These are phyloP conservation scores for Acleris sparsana DNA, from an alignment of 2,888 invertebrate genomes.

Conservation along the genomic window DNA sequence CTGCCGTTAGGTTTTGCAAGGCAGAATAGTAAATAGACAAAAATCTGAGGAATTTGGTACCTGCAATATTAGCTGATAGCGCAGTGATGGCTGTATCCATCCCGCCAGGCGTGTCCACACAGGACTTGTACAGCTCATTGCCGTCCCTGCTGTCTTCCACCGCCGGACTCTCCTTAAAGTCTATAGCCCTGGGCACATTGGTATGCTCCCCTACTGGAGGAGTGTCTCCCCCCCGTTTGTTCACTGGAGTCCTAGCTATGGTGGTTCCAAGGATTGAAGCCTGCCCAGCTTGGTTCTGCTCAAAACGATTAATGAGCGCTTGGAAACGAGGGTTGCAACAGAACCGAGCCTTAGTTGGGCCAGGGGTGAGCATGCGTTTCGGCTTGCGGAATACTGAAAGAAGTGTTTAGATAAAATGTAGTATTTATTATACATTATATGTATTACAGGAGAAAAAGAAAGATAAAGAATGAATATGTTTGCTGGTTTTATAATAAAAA, in stretches of 20 bases:
- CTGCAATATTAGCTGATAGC: constrained; percentile 56
- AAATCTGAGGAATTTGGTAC: background rate
- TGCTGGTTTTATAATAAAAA: too few species aligned
- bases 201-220: constrained; percentile 66
- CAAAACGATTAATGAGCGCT: constrained; percentile 75
- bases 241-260: constrained; percentile 63
- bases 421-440: background rate
- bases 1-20: too few species aligned
- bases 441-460: background rate
- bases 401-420: background rate
- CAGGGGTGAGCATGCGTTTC: constrained; percentile 76
- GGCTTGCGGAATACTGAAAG: constrained; percentile 72
- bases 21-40: background rate
- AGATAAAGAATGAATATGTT: too few species aligned
- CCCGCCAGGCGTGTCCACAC: constrained; percentile 59
- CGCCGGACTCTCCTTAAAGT: constrained; percentile 73
- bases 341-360: constrained; percentile 66
- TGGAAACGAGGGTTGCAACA: constrained; percentile 73
- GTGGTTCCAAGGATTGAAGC: constrained; percentile 36
- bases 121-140: constrained; percentile 71
- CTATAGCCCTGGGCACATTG: constrained; percentile 69
- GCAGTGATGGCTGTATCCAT: constrained; percentile 64
- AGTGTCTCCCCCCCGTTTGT: constrained; percentile 54
- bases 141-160: constrained; percentile 64
- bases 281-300: constrained; percentile 51